phyloP scores from a whole-genome alignment of 2,888 invertebrate species.

The Noctua fimbriata region DNA sequence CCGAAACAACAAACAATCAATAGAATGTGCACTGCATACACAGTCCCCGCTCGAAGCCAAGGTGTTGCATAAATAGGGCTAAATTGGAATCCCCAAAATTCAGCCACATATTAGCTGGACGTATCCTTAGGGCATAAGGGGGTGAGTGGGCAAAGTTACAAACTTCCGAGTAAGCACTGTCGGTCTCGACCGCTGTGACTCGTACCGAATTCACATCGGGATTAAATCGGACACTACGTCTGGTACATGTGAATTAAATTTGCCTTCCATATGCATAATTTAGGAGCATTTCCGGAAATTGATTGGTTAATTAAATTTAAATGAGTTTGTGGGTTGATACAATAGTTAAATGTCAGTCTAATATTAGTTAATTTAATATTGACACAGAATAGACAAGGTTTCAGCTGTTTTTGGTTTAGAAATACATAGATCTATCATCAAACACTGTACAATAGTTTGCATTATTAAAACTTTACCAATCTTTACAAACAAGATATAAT shows the following conservation, averaged over 20 bases:
- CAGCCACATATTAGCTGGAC: conserved; percentile 76
- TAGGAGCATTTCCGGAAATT: conserved; percentile 57
- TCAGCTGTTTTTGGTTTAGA: background rate
- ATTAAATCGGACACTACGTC: conserved; percentile 83
- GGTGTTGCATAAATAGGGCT: conserved; percentile 83
- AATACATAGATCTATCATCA: background rate
- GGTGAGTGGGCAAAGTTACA: conserved; percentile 78
- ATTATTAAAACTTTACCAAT: background rate
- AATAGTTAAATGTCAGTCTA: conserved; percentile 3
- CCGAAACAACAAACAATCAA: conserved; percentile 32
- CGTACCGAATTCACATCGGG: conserved; percentile 78
- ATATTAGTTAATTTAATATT: conserved; percentile 10
- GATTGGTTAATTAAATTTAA: conserved; percentile 50
- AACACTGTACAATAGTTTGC: background rate
- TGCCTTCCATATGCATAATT: conserved; percentile 65
- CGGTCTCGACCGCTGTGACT: conserved; percentile 79
- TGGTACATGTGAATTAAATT: conserved; percentile 78
- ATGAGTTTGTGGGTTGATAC: conserved; percentile 7
- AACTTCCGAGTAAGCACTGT: conserved; percentile 85
- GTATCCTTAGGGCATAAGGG: conserved; percentile 75
- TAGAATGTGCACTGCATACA: conserved; percentile 38
- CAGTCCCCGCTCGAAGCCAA: conserved; percentile 72
- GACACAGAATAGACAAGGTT: background rate
- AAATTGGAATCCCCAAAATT: conserved; percentile 83
- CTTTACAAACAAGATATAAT: background rate